These are phyloP conservation scores for Lepus europaeus DNA, from an alignment of 2,113 vertebrate species.

Conservation along the genomic window DNA sequence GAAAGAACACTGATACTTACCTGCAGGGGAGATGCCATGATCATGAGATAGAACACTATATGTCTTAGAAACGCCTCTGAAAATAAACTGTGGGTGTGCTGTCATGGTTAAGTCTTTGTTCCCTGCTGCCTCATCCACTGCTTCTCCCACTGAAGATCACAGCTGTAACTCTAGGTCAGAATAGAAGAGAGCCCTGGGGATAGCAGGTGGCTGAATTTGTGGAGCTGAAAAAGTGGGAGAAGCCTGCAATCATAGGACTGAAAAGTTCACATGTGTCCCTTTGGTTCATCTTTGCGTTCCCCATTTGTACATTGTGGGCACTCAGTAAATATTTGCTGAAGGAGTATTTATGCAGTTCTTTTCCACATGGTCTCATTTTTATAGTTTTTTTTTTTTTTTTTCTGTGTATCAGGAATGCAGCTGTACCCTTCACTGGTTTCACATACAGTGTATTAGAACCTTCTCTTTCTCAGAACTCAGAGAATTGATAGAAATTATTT, in stretches of 20 bases:
- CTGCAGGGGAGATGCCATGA: too few relatives aligned
- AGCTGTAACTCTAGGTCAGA: background rate
- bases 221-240: background rate
- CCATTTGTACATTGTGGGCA: background rate
- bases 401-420: background rate
- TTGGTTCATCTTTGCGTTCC: background rate
- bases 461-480: background rate
- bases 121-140: background rate
- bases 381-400: background rate
- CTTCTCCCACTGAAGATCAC: background rate
- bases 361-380: background rate
- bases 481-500: background rate
- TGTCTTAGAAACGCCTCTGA: constrained; percentile 2
- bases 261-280: background rate
- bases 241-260: background rate
- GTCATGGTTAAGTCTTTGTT: background rate
- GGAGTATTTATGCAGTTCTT: background rate
- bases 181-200: background rate
- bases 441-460: background rate
- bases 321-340: background rate
- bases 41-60: background rate
- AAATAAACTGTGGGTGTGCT: background rate
- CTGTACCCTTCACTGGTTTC: background rate
- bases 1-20: too few relatives aligned
- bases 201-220: background rate